These are phyloP conservation scores for Morone chrysops DNA, from an alignment of 2,113 vertebrate species.

Conservation along the genomic window DNA sequence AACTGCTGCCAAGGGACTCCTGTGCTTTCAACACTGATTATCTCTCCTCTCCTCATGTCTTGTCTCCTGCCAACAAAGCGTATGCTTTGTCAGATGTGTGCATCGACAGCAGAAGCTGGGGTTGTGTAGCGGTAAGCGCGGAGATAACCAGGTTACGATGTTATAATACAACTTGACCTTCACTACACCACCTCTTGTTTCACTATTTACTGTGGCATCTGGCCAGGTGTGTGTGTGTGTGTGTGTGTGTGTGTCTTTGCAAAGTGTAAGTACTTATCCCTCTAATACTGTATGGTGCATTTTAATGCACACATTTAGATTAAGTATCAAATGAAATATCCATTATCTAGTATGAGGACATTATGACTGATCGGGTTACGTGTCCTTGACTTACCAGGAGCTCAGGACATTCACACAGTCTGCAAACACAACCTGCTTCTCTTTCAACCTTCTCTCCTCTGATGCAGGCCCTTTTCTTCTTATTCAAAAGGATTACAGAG, in stretches of 20 bases:
- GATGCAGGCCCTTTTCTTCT: neutral
- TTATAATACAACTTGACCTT: slow-evolving; percentile 59
- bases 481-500: neutral
- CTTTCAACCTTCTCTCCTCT: slow-evolving; percentile 6
- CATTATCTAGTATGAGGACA: slow-evolving; percentile 44
- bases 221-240: slow-evolving; percentile 37
- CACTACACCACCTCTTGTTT: slow-evolving; percentile 49
- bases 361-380: slow-evolving; percentile 44
- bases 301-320: slow-evolving; percentile 51
- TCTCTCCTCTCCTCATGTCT: neutral
- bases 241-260: neutral
- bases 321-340: slow-evolving; percentile 60
- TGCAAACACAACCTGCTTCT: slow-evolving; percentile 23
- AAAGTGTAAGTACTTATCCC: slow-evolving; percentile 8
- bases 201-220: slow-evolving; percentile 47
- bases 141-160: slow-evolving; percentile 49
- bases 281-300: slow-evolving; percentile 19
- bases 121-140: slow-evolving; percentile 43
- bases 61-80: neutral
- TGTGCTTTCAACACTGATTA: neutral
- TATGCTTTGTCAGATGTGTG: slow-evolving; percentile 27
- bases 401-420: slow-evolving; percentile 20
- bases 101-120: slow-evolving; percentile 54
- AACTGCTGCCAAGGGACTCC: neutral
- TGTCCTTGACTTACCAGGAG: slow-evolving; percentile 54